A percentile compares a stretch with the other conserved stretches of the same genome.
Conservation (phyloP, 2,113 vertebrate genomes). For the Elanoides forficatus region DNA sequence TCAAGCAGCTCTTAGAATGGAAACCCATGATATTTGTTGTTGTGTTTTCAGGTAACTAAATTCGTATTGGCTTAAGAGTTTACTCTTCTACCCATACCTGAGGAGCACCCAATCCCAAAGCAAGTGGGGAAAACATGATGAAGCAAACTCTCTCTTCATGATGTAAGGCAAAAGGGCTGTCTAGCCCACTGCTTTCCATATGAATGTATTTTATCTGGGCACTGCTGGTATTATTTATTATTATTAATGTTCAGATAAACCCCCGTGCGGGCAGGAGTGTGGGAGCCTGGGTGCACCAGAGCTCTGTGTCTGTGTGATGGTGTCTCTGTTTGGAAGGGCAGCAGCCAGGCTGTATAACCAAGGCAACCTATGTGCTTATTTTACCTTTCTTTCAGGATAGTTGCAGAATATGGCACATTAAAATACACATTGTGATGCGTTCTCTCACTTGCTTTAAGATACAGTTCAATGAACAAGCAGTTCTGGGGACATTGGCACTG, state of each 20-base stretch:
- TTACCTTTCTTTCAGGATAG: background rate
- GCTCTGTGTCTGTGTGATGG: background rate
- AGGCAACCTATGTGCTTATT: background rate
- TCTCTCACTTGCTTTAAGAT: background rate
- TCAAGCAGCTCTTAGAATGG: background rate
- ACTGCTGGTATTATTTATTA: background rate
- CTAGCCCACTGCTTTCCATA: background rate
- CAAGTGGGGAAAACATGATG: background rate
- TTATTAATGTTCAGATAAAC: background rate
- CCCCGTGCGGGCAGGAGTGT: fast-evolving
- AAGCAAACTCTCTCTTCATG: background rate
- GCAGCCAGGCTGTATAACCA: background rate
- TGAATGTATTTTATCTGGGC: background rate
- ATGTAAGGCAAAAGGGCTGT: background rate
- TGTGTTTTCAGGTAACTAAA: background rate
- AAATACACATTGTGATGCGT: background rate
- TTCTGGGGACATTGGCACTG: fast-evolving
- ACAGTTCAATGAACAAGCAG: background rate
- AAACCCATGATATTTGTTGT: background rate
- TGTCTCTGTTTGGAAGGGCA: background rate
- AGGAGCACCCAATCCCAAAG: background rate
- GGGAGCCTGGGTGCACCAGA: background rate
- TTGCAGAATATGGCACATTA: background rate
- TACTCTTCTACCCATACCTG: background rate
- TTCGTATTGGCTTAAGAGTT: background rate